Percentiles rank a stretch among this genome's conserved stretches.
Conservation (phyloP, 2,113 vertebrate genomes). For the Antechinus stuartii region DNA sequence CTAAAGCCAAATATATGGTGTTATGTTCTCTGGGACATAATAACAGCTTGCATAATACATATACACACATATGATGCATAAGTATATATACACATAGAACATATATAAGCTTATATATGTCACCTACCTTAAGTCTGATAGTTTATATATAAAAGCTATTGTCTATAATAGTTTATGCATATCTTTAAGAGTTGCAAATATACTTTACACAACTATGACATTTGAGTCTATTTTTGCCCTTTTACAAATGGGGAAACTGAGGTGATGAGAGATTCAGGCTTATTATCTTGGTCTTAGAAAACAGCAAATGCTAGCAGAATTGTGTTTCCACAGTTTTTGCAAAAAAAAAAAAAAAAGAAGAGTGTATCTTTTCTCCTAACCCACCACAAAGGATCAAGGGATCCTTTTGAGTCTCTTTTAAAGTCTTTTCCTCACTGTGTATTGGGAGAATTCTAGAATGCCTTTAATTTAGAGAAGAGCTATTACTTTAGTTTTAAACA, state of each 20-base stretch:
- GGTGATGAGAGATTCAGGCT: background rate
- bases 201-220: background rate
- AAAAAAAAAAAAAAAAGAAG: background rate
- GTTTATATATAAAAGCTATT: background rate
- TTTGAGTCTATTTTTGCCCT: background rate
- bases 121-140: too few species aligned
- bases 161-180: background rate
- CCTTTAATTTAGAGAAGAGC: slow-evolving; percentile 57
- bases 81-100: too few species aligned
- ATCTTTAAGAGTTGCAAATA: background rate
- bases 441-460: slow-evolving; percentile 56
- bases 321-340: slow-evolving; percentile 2
- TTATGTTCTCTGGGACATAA: background rate
- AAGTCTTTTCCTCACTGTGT: slow-evolving; percentile 45
- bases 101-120: too few species aligned
- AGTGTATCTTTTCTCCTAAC: too few species aligned
- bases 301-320: background rate
- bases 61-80: background rate
- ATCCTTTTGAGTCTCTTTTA: background rate
- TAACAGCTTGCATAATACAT: background rate
- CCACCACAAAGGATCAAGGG: background rate
- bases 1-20: background rate
- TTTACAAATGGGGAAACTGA: background rate
- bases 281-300: slow-evolving; percentile 12
- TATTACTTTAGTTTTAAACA: slow-evolving; percentile 44